Evolutionary conservation across 2,797 vertebrate species (phyloP), one percentile per base, ranked within the genome.

Genomic region (Delichon dasypus): DNA sequence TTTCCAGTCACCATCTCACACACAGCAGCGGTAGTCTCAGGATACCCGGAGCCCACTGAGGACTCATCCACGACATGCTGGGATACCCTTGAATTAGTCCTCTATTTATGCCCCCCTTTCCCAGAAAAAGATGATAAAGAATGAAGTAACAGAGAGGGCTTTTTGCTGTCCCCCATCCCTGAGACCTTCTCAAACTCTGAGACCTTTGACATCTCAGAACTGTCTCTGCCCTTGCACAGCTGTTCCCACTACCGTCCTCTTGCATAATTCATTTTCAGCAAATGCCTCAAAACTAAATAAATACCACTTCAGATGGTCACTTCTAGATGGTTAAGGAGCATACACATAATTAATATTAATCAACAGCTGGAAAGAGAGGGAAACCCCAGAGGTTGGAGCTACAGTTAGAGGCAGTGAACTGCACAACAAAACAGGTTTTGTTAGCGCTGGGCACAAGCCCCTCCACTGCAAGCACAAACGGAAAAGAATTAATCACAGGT

Each of bases 401-500:
- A 86, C 82, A 91, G 90, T 78, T 92, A 90, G 61, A 85, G 36
- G 60, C 50, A 93, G 40, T 17, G 53, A 94, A 85, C 67, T 77
- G 77, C 2, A 1, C 88, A 95, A 97, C 87, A 94, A 94, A 93
- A 92, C 47, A 78, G 91, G 64, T 80, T 96, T 97, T 96, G 85
- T 94, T 95, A 94, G 82, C 73, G 80, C 67, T 16, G 66, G 78
- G 82, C 79, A 95, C 75, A 80, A 92, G 76, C 72, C 70, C 72
- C 94, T 95, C 83, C 84, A 91, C 82, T 53, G 89, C 61, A 95
- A 92, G 88, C 79, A 90, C 86, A 85, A 93, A 85, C 3, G 13
- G 94, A 93, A 91, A 79, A 71, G 88, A 95, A 97, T 94, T 93
- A 87, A 96, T 95, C 94, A 78, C 90, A 94, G 93, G 90, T 88